A percentile compares a stretch with the other conserved stretches of the same genome.
phyloP scores from a whole-genome alignment of 2,113 vertebrate genomes.

The Sphyrna mokarran region DNA sequence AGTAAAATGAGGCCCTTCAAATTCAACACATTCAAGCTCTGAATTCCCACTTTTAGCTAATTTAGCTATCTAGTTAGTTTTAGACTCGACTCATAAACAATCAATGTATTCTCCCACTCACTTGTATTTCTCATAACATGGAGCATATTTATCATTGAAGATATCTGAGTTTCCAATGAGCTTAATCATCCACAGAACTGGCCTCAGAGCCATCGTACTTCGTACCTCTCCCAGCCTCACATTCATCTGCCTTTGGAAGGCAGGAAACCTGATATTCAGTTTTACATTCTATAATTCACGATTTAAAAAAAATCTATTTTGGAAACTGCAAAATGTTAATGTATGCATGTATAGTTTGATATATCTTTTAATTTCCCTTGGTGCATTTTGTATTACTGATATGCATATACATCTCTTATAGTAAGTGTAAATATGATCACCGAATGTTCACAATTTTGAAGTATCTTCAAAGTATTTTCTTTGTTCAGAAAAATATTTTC shows the following conservation, averaged over 20 bases:
- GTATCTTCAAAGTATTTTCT: not conserved
- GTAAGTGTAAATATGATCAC: not conserved
- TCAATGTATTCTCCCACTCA: not conserved
- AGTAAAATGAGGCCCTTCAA: too few relatives aligned
- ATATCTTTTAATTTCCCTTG: not conserved
- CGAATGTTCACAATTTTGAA: not conserved
- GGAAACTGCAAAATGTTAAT: not conserved
- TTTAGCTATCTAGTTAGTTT: not conserved
- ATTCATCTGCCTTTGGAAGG: not conserved
- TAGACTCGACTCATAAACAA: not conserved
- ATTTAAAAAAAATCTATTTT: not conserved
- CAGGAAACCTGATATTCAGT: not conserved
- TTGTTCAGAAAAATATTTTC: not conserved
- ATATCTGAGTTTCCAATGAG: not conserved
- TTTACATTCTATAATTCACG: not conserved
- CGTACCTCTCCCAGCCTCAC: not conserved
- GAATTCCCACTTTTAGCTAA: not conserved
- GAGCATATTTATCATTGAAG: not conserved
- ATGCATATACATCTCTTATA: not conserved
- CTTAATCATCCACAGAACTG: not conserved
- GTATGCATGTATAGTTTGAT: not conserved
- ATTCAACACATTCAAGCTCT: not conserved
- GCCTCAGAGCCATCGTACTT: not conserved
- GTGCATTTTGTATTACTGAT: not conserved
- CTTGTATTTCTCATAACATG: not conserved